These are phyloP conservation scores for Protonemura montana DNA, from an alignment of 2,888 invertebrate species.

Conservation along the genomic window DNA sequence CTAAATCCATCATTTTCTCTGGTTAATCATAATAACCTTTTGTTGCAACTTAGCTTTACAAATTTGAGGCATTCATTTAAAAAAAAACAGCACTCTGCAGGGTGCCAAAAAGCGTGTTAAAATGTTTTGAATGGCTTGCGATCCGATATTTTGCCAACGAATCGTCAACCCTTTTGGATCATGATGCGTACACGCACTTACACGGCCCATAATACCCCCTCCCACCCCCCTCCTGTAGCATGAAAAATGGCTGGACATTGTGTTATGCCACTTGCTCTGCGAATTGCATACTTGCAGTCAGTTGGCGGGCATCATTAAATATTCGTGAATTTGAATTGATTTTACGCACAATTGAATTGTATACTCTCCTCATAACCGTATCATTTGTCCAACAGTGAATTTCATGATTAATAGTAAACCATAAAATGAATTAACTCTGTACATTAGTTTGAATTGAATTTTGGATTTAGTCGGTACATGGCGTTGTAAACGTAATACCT, in stretches of 20 bases:
- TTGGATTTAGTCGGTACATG: background rate
- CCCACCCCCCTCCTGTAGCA: background rate
- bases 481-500: background rate
- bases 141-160: too few relatives aligned
- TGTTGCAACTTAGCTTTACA: too few relatives aligned
- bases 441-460: background rate
- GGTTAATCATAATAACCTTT: too few relatives aligned
- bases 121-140: too few relatives aligned
- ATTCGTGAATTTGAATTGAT: background rate
- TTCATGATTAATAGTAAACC: background rate
- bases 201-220: background rate
- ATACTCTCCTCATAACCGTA: conserved; percentile 4
- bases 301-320: background rate
- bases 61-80: too few relatives aligned
- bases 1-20: too few relatives aligned
- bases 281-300: background rate
- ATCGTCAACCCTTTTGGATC: too few relatives aligned
- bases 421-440: background rate
- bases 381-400: background rate
- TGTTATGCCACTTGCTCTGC: background rate
- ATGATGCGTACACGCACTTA: background rate
- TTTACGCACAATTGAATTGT: conserved; percentile 12
- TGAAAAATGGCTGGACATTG: background rate
- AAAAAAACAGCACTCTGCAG: too few relatives aligned
- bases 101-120: too few relatives aligned